Evolutionary conservation across 1,140 invertebrate species (phyloP), one percentile per base, ranked within the genome.

Genomic region (Cardiocondyla obscurior): DNA sequence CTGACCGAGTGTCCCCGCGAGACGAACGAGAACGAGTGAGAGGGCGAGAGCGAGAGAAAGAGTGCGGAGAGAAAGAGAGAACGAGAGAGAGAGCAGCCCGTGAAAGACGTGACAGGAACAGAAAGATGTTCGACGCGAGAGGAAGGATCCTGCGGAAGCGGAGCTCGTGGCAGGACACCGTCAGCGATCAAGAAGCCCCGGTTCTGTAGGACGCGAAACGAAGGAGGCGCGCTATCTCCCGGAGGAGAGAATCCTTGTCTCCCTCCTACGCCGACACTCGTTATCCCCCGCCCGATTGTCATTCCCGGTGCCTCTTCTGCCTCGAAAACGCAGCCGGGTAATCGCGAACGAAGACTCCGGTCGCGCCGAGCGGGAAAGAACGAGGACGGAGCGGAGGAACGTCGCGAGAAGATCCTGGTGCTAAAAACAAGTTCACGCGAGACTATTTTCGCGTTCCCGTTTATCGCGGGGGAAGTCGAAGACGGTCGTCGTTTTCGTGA

Each of bases 1-100:
- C 93, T 85, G 86, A 93, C 90, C 93, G 85, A 86, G 85, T 85
- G 92, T 92, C 92, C 90, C 86, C 90, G 91, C 79, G 89, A 90
- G 86, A 91, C 82, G 88, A 91, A 87, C 69, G 85, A 57, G 70
- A 86, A 76, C 85, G 85, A 82, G 73, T 51, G 86, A 70, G 81
- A 77, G 85, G 64, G 58, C 19, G 55, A 62, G 55, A 69, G 64
- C 28, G 25, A 65, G 30, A 42, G 69, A 73, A 62, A 62, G 58
- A 55, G 53, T 6, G 58, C 42, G 57, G 19, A 22, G 73, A 46
- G 44, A 46, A 16, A 49, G 42, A 77, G 62, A 69, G 44, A n/a
- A n/a, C n/a, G n/a, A n/a, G 44, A 46, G 44, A 49, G 42, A 77
- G 62, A 69, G 44, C 22, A 25, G 28, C 16, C 55, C 46, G 81